Evolutionary conservation across 1,140 invertebrate genomes (phyloP).

Genomic region (Palaemon carinicauda): DNA sequence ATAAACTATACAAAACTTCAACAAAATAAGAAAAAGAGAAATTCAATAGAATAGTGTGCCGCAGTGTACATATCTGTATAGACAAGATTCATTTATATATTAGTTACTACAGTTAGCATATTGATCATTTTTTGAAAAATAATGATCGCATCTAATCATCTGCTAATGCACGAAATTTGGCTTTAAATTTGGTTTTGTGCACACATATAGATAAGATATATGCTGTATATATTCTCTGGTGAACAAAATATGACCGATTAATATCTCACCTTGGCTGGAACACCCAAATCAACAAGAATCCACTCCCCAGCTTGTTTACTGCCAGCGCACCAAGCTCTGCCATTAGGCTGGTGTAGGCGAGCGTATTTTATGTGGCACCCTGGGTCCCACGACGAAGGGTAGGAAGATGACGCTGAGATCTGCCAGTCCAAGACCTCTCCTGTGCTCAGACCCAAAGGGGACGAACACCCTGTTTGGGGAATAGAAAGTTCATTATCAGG

Average conservation of each 20-base stretch:
- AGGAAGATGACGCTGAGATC: constrained; percentile 69
- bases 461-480: constrained; percentile 62
- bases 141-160: too few relatives aligned
- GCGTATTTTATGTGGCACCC: constrained; percentile 70
- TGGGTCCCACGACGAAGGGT: constrained; percentile 66
- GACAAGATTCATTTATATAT: too few relatives aligned
- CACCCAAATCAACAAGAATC: constrained; percentile 68
- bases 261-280: constrained; percentile 66
- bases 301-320: constrained; percentile 69
- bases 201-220: too few relatives aligned
- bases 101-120: too few relatives aligned
- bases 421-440: constrained; percentile 72
- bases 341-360: constrained; percentile 68
- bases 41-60: too few relatives aligned
- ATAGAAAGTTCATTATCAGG: neutral
- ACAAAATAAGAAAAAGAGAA: too few relatives aligned
- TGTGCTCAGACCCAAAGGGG: constrained; percentile 69
- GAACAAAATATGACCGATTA: neutral
- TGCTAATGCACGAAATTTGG: too few relatives aligned
- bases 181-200: too few relatives aligned
- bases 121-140: too few relatives aligned
- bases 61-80: too few relatives aligned
- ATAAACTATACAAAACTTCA: too few relatives aligned
- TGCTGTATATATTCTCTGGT: neutral
- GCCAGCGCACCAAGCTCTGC: constrained; percentile 69